Percentiles rank a stretch among this genome's conserved stretches.
phyloP scores from a whole-genome alignment of 2,797 vertebrate species.

The Antrozous pallidus region DNA sequence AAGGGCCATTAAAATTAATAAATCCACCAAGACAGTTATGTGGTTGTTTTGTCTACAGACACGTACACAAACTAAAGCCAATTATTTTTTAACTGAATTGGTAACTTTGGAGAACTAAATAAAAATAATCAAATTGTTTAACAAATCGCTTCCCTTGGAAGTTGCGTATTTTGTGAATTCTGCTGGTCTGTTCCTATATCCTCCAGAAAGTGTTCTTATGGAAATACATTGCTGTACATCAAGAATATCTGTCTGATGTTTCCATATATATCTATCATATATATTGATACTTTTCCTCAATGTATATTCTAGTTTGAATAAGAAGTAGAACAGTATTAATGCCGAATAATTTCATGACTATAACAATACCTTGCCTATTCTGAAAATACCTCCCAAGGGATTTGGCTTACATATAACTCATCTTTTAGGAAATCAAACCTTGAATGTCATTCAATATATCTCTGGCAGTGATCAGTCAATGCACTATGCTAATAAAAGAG shows the following conservation, averaged over 20 bases:
- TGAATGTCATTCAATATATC: slow-evolving; percentile 12
- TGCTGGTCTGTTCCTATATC: not conserved
- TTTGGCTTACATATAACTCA: slow-evolving; percentile 45
- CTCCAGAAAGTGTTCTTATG: not conserved
- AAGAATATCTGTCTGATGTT: not conserved
- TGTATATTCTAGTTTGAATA: slow-evolving; percentile 52
- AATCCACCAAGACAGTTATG: not conserved
- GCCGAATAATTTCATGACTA: slow-evolving; percentile 42
- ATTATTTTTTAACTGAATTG: not conserved
- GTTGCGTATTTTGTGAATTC: not conserved
- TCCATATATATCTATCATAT: slow-evolving; percentile 32
- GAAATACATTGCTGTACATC: slow-evolving; percentile 22
- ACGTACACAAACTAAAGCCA: not conserved
- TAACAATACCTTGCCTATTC: slow-evolving; percentile 54
- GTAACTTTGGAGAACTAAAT: not conserved
- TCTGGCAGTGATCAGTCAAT: slow-evolving; percentile 11
- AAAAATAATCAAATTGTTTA: not conserved
- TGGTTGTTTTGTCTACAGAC: not conserved
- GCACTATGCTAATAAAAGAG: not conserved
- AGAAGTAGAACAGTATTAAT: slow-evolving; percentile 42
- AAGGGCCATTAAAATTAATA: not conserved
- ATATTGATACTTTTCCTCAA: slow-evolving; percentile 46
- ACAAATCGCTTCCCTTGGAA: not conserved
- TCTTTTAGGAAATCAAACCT: slow-evolving; percentile 58
- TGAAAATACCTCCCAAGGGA: slow-evolving; percentile 62